Base-by-base conservation (phyloP, 2,797 vertebrate genomes). In the Adrianichthys oophorus region DNA sequence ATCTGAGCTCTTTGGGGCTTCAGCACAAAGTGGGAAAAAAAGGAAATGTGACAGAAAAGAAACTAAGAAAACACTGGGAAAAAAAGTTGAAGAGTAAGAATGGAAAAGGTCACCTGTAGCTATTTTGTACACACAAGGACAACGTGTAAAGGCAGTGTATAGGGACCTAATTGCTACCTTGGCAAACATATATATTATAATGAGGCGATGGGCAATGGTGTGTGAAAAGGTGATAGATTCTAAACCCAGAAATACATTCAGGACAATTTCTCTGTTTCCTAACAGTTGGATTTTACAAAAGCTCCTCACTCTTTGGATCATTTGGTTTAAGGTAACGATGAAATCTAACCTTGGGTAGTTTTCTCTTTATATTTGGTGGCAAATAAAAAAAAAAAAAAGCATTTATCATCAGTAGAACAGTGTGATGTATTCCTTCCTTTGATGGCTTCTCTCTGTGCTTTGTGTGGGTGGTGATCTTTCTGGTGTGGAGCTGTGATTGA, bases 401-500 rank as follows among this genome's bases (percentile, higher is more conserved):
- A 52, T 67, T 59, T 47, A 60, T 43, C 50, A 29, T 18, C 19
- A 63, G 42, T 54, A 41, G 40, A 56, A 66, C 42, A 26, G 21
- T 51, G 15, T 55, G 45, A 51, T 55, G 50, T 59, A 3, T 40
- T 60, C 44, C 56, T 43, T 57, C 21, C 29, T 72, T 64, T 67
- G 52, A 71, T 74, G 58, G 41, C 41, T 7, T 52, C 43, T 64
- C 48, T 53, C 69, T 64, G 49, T 4, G 4, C 44, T 42, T 59
- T 70, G 62, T 70, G 63, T 73, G 41, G 60, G 63, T 48, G 62
- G 51, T 26, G 50, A 55, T 74, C 52, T 54, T 41, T 15, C 21
- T 46, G 52, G 43, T 62, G 41, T 67, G 32, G 32, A 23, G 21
- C 46, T 45, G 26, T 61, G 40, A 55, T 41, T 48, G 44, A 52